Percentiles rank a stretch among this genome's conserved stretches.
phyloP scores from a whole-genome alignment of 2,888 invertebrate species.

The Polylopha cassiicola region DNA sequence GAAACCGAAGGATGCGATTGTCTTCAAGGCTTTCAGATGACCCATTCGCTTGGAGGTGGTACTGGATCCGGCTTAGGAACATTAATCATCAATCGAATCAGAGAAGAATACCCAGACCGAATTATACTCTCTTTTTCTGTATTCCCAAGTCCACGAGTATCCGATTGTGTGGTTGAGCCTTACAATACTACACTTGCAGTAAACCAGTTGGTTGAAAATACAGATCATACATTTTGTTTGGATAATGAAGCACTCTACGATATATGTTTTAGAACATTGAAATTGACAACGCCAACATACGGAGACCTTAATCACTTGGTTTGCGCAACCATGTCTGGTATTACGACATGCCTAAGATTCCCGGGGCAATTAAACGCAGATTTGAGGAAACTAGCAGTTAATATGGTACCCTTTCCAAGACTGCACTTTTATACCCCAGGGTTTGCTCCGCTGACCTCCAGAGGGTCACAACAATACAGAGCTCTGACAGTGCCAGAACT shows the following conservation, averaged over 20 bases:
- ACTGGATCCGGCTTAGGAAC: conserved; percentile 76
- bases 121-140: conserved; percentile 90
- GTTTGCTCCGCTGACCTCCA: conserved; percentile 83
- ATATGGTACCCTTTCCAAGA: conserved; percentile 81
- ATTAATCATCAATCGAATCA: conserved; percentile 88
- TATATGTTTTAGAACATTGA: conserved; percentile 87
- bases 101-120: conserved; percentile 93
- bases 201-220: conserved; percentile 89
- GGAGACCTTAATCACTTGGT: conserved; percentile 90
- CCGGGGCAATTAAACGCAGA: conserved; percentile 71
- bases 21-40: conserved; percentile 89
- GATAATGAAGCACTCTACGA: conserved; percentile 85
- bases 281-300: conserved; percentile 85
- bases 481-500: conserved; percentile 94
- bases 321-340: conserved; percentile 90
- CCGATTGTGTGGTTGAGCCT: conserved; percentile 79
- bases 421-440: conserved; percentile 78
- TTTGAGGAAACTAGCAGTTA: conserved; percentile 64
- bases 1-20: conserved; percentile 95
- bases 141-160: conserved; percentile 90
- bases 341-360: conserved; percentile 87
- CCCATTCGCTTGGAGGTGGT: conserved; percentile 81
- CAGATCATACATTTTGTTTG: conserved; percentile 81
- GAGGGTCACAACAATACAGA: conserved; percentile 92
- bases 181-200: conserved; percentile 92